Conservation (phyloP, 2,888 invertebrate species). For the Callyntrura guangdongensis region DNA sequence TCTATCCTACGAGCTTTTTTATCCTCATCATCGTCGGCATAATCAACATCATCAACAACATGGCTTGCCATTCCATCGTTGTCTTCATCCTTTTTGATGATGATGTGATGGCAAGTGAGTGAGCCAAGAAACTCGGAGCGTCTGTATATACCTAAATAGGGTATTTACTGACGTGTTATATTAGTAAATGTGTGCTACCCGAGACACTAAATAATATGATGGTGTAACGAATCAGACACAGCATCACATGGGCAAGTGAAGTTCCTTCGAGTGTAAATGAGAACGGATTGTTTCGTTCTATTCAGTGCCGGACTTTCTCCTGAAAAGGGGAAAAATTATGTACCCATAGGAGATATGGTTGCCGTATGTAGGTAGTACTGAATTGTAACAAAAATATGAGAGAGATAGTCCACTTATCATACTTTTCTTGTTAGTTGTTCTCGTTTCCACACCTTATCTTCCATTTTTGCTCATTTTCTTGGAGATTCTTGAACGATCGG, state of each 20-base stretch:
- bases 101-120: slow-evolving; percentile 40
- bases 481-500: neutral
- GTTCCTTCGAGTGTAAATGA: slow-evolving; percentile 45
- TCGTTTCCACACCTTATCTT: neutral
- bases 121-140: neutral
- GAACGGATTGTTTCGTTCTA: slow-evolving; percentile 25
- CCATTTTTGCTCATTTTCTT: slow-evolving; percentile 38
- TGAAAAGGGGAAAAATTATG: neutral
- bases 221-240: neutral
- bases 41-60: slow-evolving; percentile 13
- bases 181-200: neutral
- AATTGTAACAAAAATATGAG: neutral
- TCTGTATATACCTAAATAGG: neutral
- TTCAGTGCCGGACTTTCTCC: neutral
- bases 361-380: neutral
- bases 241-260: slow-evolving; percentile 10
- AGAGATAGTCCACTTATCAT: slow-evolving; percentile 15
- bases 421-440: slow-evolving; percentile 27
- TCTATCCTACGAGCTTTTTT: neutral
- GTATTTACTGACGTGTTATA: neutral
- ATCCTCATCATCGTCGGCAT: slow-evolving; percentile 45
- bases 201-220: neutral
- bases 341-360: neutral
- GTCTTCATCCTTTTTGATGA: slow-evolving; percentile 41
- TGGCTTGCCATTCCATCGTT: slow-evolving; percentile 15